Base-by-base conservation (phyloP, 2,113 vertebrate genomes). In the Chionomys nivalis region DNA sequence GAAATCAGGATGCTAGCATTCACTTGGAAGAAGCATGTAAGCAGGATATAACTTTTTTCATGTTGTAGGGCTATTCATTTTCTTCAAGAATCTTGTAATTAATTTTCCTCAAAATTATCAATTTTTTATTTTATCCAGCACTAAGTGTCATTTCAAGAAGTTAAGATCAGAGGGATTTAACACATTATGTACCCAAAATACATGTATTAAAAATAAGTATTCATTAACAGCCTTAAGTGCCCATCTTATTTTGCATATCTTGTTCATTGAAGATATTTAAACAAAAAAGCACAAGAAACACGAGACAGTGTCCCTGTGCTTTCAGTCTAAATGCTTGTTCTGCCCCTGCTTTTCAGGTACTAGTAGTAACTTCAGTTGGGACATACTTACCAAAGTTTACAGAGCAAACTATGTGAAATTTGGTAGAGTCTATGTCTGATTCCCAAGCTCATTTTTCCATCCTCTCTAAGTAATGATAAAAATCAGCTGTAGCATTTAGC, bases 81-180 rank as follows among this genome's bases (percentile, higher is more conserved):
- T 44, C 44, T 90, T 90, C 55, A 94, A 83, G 16, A 10, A 93
- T 39, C 10, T 42, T 28, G 28, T 93, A 86, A 73, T 92, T 91
- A 89, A 55, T 68, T 92, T 93, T 83, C 1, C 19, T 86, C n/a
- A 93, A 95, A 87, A 5, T 81, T 5, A 24, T 90, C n/a, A 92
- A 63, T 2, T 42, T 75, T 91, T 95, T 92, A 87, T 39, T 87
- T 52, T 70, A 66, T 13, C 65, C 36, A 82, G 19, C 83, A 52
- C 82, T 92, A 91, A 91, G 39, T 79, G 58, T n/a, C 83, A 9
- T 93, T 92, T 70, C 3, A 93, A 65, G 42, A 94, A 28, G 7
- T 49, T 90, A 52, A 42, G 39, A 77, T 55, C 87, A 82, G 68
- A 87, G 49, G 79, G 68, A 87, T 16, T 23, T 42, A 90, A 68